These are phyloP conservation scores for Odontothrips loti DNA, from an alignment of 2,888 invertebrate genomes.

Conservation along the genomic window DNA sequence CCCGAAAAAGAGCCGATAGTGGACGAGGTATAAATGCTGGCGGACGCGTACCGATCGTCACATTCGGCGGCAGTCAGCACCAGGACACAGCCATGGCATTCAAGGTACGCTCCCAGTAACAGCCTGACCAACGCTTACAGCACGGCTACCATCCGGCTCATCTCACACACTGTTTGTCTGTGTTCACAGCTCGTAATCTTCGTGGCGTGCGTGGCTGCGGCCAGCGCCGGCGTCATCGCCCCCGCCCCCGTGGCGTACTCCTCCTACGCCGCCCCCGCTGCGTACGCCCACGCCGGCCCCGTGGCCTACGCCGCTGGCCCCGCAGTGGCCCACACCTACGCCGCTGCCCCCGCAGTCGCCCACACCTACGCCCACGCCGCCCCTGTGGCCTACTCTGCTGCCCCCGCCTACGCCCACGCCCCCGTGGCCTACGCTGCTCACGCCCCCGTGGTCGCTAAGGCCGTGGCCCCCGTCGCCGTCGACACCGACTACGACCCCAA, in stretches of 20 bases:
- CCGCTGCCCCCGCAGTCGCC: conserved; percentile 39
- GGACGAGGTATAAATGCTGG: neutral
- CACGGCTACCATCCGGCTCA: conserved; percentile 32
- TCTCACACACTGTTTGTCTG: conserved; percentile 3
- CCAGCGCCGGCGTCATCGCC: conserved; percentile 47
- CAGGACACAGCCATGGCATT: neutral
- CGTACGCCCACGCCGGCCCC: conserved; percentile 52
- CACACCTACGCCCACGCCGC: conserved; percentile 39
- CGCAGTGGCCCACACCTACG: conserved; percentile 38
- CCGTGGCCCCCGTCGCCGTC: conserved; percentile 30
- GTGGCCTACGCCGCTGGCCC: conserved; percentile 43
- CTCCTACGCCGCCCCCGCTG: conserved; percentile 50
- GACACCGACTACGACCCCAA: conserved; percentile 35
- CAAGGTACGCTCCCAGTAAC: neutral
- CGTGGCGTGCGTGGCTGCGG: conserved; percentile 47
- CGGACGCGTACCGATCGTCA: neutral
- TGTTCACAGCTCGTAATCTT: conserved; percentile 50
- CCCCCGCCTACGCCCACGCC: conserved; percentile 39
- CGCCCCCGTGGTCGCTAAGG: conserved; percentile 36
- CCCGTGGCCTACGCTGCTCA: conserved; percentile 37
- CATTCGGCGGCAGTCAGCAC: neutral
- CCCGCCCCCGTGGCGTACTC: conserved; percentile 44
- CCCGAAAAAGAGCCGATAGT: neutral
- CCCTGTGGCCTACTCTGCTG: conserved; percentile 37
- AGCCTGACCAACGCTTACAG: conserved; percentile 26